A percentile compares a stretch with the other conserved stretches of the same genome.
Evolutionary conservation across 2,888 invertebrate genomes (phyloP).

Genomic region (Tinea semifulvella): DNA sequence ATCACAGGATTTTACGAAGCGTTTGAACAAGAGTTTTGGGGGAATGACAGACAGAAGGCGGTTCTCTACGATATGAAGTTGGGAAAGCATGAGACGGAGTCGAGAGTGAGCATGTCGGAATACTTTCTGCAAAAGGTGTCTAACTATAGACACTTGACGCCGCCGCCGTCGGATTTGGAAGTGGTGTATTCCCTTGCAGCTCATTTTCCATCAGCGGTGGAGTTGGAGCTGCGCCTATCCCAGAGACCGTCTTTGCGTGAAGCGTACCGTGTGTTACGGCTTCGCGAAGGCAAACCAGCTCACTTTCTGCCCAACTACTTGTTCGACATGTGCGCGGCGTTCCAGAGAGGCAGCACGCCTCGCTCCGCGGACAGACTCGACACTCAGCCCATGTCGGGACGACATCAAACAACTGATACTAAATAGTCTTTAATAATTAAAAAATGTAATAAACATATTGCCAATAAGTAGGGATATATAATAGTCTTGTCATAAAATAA

Average conservation of each 20-base stretch:
- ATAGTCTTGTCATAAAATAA: no score
- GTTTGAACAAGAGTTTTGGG: conserved; percentile 59
- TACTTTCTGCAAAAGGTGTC: conserved; percentile 59
- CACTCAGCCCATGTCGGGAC: no score
- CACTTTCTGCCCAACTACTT: conserved; percentile 59
- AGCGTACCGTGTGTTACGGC: conserved; percentile 52
- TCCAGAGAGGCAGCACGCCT: conserved; percentile 48
- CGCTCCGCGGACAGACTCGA: conserved; percentile 45
- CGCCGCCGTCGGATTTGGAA: conserved; percentile 57
- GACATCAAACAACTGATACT: no score
- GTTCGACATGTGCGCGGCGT: conserved; percentile 60
- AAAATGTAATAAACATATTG: no score
- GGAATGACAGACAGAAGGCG: conserved; percentile 50
- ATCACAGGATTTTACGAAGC: conserved; percentile 43
- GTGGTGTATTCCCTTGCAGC: conserved; percentile 58
- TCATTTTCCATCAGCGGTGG: conserved; percentile 55
- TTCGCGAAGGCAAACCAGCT: conserved; percentile 50
- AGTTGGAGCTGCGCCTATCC: conserved; percentile 52
- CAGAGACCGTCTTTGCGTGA: conserved; percentile 57
- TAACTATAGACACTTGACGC: conserved; percentile 50
- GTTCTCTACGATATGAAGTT: conserved; percentile 56
- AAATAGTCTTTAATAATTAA: no score
- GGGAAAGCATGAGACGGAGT: conserved; percentile 45
- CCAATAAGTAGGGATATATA: no score
- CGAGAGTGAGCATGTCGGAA: conserved; percentile 53